These are phyloP conservation scores for Heliothis virescens DNA, from an alignment of 1,140 invertebrate genomes.

Conservation along the genomic window DNA sequence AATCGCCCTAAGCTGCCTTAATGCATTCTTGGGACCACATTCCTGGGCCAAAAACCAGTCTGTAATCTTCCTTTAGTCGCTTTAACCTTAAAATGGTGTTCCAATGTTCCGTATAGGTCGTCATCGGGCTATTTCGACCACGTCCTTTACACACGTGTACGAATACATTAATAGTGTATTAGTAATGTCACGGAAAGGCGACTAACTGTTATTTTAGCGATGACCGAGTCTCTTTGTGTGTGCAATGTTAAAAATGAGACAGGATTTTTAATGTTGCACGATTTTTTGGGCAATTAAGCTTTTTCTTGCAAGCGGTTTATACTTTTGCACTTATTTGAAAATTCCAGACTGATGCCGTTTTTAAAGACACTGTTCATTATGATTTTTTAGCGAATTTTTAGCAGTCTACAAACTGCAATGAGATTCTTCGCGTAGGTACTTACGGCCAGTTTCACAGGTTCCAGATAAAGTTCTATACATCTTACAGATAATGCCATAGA, in stretches of 20 bases:
- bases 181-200: constrained; percentile 26
- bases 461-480: too few species aligned
- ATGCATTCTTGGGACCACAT: constrained; percentile 33
- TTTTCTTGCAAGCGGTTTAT: too few species aligned
- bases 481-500: too few species aligned
- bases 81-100: constrained; percentile 33
- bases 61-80: constrained; percentile 26
- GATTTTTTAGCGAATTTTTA: too few species aligned
- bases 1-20: constrained; percentile 31
- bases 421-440: too few species aligned
- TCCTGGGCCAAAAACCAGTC: constrained; percentile 30
- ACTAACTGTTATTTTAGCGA: constrained; percentile 33
- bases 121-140: constrained; percentile 26
- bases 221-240: constrained; percentile 8
- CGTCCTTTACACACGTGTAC: constrained; percentile 26
- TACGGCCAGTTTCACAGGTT: too few species aligned
- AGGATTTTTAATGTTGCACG: neutral
- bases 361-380: too few species aligned
- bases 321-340: too few species aligned
- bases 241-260: neutral
- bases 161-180: constrained; percentile 27
- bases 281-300: too few species aligned
- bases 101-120: constrained; percentile 16
- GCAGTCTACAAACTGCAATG: too few species aligned
- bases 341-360: too few species aligned